Base-by-base conservation (phyloP, 2,888 invertebrate species). In the Euclidia mi region DNA sequence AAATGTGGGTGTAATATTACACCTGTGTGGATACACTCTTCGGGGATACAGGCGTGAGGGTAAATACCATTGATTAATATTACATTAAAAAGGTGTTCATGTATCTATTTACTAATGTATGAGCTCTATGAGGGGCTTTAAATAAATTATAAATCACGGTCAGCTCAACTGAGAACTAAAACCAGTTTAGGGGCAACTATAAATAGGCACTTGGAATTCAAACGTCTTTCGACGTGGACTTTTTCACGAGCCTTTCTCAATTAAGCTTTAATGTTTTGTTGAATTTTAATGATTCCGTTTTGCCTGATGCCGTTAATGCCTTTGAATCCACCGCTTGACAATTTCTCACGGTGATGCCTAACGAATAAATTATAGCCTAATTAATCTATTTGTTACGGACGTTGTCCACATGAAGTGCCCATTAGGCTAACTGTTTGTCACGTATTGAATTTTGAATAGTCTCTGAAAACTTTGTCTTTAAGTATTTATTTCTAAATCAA, bases 301-400 rank as follows among this genome's bases (percentile, higher is more conserved):
- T 38, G 14, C 10, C 12, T 48, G 20, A 25, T 25, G 3, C 35
- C 48, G 3, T 56, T 49, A 53, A 49, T 20, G 29, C 10, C 35
- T 57, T 40, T 65, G 12, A 52, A 53, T 59, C 59, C 63, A 44
- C 41, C 34, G 25, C 29, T 41, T 37, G 41, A 50, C 35, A 37
- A 15, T 25, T 49, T 47, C 56, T 55, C 41, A 25, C 43, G 31
- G 62, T 45, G 25, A 55, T 44, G 49, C 46, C 46, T 57, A 59
- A 59, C 70, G 55, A 63, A 70, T 70, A 71, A 63, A 56, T 42
- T 43, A 70, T 66, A 17, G 46, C 43, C 47, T 51, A 70, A 70
- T 63, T 66, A 70, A 50, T 66, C 52, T 63, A 43, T 60, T 14
- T 59, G 55, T 37, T 63, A 63, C 46, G 62, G 53, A 42, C 45